phyloP scores from a whole-genome alignment of 1,140 invertebrate species.

The Scylla paramamosain region DNA sequence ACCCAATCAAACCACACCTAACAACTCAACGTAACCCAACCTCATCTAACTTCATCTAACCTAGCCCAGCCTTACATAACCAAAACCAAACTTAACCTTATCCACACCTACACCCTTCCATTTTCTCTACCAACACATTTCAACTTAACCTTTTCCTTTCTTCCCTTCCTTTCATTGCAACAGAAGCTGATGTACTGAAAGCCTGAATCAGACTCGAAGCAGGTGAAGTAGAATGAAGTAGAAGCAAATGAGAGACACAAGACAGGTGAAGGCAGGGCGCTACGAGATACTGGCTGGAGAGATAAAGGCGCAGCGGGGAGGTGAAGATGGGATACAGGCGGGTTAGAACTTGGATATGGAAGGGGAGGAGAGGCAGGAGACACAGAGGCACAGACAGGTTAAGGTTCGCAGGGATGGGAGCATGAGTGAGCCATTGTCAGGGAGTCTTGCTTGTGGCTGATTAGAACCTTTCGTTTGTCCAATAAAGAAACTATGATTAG shows the following conservation, averaged over 20 bases:
- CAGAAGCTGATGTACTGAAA: neutral
- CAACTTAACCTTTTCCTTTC: neutral
- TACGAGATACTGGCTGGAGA: neutral
- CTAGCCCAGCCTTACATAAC: no score
- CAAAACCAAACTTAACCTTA: no score
- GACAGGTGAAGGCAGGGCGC: neutral
- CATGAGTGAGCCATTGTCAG: neutral
- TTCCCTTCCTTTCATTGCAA: neutral
- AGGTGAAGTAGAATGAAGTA: neutral
- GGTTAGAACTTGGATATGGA: neutral
- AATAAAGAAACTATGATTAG: neutral
- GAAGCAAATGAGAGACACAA: neutral
- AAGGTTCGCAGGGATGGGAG: neutral
- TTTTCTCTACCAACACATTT: neutral
- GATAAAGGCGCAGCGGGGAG: neutral
- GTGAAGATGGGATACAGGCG: neutral
- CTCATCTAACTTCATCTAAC: no score
- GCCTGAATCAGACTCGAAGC: neutral
- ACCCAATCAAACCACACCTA: no score
- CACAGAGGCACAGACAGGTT: no score
- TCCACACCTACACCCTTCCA: neutral
- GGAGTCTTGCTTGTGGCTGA: neutral
- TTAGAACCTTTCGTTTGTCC: conserved; percentile 3
- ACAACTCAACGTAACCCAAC: no score
- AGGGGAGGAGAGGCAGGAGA: neutral